phyloP scores from a whole-genome alignment of 2,113 vertebrate genomes.

The Clupea harengus region DNA sequence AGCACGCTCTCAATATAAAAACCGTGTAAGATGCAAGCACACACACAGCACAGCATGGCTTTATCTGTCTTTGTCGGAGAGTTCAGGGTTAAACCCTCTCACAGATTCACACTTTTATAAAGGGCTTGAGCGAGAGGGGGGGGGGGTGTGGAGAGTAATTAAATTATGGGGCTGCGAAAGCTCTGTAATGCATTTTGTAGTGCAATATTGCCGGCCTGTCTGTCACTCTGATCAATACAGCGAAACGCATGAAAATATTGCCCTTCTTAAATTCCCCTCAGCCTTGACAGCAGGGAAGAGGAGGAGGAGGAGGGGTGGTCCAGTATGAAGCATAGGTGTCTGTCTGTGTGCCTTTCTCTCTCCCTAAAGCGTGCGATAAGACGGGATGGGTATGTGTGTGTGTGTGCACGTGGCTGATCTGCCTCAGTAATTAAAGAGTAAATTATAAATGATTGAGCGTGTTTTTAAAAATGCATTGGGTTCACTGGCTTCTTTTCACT shows the following conservation, averaged over 20 bases:
- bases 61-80: background rate
- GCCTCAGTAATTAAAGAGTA: constrained; percentile 47
- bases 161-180: constrained; percentile 44
- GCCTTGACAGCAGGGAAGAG: constrained; percentile 36
- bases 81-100: constrained; percentile 19
- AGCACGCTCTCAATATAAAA: background rate
- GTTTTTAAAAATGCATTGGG: constrained; percentile 52
- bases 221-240: constrained; percentile 61
- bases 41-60: background rate
- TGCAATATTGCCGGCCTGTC: constrained; percentile 54
- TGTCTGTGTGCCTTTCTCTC: background rate
- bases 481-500: constrained; percentile 42
- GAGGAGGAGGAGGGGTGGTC: no score
- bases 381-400: constrained; percentile 1
- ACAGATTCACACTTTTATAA: background rate
- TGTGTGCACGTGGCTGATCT: background rate
- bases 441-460: constrained; percentile 53
- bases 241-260: constrained; percentile 47
- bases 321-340: background rate
- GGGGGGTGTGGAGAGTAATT: constrained; percentile 45
- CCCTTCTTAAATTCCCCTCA: constrained; percentile 49
- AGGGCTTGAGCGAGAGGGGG: background rate
- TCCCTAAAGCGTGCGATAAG: background rate
- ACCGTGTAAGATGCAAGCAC: background rate
- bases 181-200: constrained; percentile 52